Base-by-base conservation (phyloP, 1,140 invertebrate genomes). In the Dendrolimus kikuchii region DNA sequence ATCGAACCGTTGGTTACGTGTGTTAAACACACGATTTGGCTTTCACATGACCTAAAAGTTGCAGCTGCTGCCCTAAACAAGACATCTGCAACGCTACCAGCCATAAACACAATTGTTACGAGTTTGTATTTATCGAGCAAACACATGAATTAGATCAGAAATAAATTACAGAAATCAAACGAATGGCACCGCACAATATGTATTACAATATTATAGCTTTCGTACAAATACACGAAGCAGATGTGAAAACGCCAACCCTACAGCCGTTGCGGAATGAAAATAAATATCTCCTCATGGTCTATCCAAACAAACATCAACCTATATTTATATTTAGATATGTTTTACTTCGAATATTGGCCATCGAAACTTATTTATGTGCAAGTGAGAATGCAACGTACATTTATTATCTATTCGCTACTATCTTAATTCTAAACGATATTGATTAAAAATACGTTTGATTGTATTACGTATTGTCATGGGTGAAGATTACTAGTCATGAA, bases 241-340 rank as follows among this genome's bases (percentile, higher is more conserved):
- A 71, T 76, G 71, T 67, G 57, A 74, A 70, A 74, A 68, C 62
- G 59, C 53, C 45, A 49, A 55, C 52, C 45, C 47, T 40, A 50
- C 50, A 44, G 59, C 57, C 49, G 53, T 60, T 60, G 49, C 62
- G 46, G 55, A 69, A 74, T 70, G 53, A 74, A 77, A 80, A 77
- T 80, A 80, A 80, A 79, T 77, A 80, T 68, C 67, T 71, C 60
- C 64, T 74, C 65, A 70, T 74, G 57, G 64, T 61, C 62, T 66
- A 69, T 60, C 57, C 68, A 71, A 74, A 74, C 64, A 77, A 67
- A 74, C 67, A 71, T 60, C 64, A 69, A 66, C 68, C 70, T 68
- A 71, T 61, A 69, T 77, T 70, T 72, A 67, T 66, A 66, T 74
- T 68, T 72, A 68, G 68, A 60, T 52, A 55, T 41, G 50, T 55